These are phyloP conservation scores for Cliona cf. orientalis DNA, from an alignment of 37 sponge, comb jelly and placozoan genomes.

Conservation along the genomic window DNA sequence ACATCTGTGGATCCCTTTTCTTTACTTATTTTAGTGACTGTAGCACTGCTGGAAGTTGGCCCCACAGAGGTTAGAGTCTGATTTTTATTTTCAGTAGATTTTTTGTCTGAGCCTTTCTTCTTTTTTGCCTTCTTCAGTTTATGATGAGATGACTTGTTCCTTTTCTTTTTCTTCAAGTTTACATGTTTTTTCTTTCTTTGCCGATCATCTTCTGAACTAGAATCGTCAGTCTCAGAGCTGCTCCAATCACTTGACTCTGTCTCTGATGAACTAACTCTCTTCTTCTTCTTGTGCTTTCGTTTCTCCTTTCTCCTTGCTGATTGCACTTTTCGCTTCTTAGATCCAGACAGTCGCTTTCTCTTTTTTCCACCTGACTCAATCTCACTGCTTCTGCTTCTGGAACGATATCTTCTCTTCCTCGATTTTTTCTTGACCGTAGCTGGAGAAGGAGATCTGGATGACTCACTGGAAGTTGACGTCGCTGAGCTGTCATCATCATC, in stretches of 20 bases:
- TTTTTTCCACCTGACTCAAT: too few relatives aligned
- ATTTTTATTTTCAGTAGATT: too few relatives aligned
- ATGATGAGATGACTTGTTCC: background rate
- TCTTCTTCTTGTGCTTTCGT: background rate
- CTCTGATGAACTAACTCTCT: background rate
- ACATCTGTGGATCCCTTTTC: too few relatives aligned
- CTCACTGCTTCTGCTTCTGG: too few relatives aligned
- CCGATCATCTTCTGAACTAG: background rate
- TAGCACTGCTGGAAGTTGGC: too few relatives aligned
- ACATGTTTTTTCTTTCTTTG: background rate
- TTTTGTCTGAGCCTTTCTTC: background rate
- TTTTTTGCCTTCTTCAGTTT: background rate
- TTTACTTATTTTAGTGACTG: too few relatives aligned
- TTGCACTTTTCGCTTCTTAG: background rate
- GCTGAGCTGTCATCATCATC: background rate
- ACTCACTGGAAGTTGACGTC: background rate
- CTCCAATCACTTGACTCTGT: background rate
- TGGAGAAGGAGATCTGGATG: background rate
- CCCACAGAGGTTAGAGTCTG: too few relatives aligned
- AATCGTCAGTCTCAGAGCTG: background rate
- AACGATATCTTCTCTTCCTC: too few relatives aligned
- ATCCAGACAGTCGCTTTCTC: too few relatives aligned
- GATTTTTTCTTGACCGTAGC: too few relatives aligned
- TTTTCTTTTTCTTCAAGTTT: background rate
- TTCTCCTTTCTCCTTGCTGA: background rate